Evolutionary conservation across 2,888 invertebrate genomes (phyloP).

Genomic region (Dichetophora obliterata): DNA sequence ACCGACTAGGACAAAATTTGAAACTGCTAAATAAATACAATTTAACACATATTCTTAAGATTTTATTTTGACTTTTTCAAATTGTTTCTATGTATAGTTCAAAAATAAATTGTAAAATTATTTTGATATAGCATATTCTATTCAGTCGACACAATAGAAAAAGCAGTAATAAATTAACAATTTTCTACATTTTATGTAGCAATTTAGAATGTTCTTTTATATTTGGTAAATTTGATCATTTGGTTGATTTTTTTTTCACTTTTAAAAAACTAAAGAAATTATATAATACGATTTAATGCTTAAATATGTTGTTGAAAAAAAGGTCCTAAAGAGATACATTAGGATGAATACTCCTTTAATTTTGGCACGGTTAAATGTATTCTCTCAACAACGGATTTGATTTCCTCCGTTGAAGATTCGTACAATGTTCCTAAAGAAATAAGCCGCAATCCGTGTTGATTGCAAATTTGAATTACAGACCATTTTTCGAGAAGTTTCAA

Average conservation of each 20-base stretch:
- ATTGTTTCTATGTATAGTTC: constrained; percentile 22
- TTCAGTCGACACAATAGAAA: constrained; percentile 29
- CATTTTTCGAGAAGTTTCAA: constrained; percentile 85
- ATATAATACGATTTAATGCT: constrained; percentile 25
- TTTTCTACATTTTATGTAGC: constrained; percentile 23
- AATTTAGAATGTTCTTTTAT: constrained; percentile 15
- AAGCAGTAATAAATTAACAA: constrained; percentile 26
- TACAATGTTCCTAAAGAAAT: constrained; percentile 70
- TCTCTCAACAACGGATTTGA: constrained; percentile 64
- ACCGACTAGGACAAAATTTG: too few species aligned
- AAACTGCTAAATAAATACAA: too few species aligned
- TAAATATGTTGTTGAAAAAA: constrained; percentile 24
- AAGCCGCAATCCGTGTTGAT: constrained; percentile 68
- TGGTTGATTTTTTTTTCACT: constrained; percentile 27
- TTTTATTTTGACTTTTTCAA: constrained; percentile 33
- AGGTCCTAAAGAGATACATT: background rate
- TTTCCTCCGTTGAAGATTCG: constrained; percentile 66
- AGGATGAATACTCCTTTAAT: constrained; percentile 46
- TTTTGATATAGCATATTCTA: constrained; percentile 21
- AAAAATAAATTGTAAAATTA: constrained; percentile 24
- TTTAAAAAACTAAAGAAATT: constrained; percentile 26
- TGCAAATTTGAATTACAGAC: constrained; percentile 79
- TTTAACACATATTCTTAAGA: background rate
- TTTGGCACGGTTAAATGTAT: constrained; percentile 65
- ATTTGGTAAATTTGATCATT: constrained; percentile 39